These are phyloP conservation scores for Sebastiscus tertius DNA, from an alignment of 2,797 vertebrate genomes.

Conservation along the genomic window DNA sequence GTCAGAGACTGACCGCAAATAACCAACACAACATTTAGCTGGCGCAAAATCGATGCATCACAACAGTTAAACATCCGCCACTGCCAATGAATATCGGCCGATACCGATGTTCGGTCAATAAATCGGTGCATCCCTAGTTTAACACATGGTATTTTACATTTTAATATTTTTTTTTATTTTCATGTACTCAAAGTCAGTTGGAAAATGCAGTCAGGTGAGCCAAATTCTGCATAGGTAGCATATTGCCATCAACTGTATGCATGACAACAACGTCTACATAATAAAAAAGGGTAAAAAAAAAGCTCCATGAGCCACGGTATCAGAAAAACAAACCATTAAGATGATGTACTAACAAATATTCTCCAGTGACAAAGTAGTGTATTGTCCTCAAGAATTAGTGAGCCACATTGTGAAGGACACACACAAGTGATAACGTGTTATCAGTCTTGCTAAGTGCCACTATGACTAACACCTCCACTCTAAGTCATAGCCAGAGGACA, in stretches of 20 bases:
- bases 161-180: not conserved
- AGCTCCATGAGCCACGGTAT: not conserved
- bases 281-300: not conserved
- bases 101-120: too few species aligned
- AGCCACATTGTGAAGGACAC: slow-evolving; percentile 48
- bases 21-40: too few species aligned
- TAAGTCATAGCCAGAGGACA: slow-evolving; percentile 54
- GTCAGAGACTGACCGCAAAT: too few species aligned
- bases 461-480: slow-evolving; percentile 49
- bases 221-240: not conserved
- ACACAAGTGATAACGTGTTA: slow-evolving; percentile 53
- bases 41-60: too few species aligned
- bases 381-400: slow-evolving; percentile 50
- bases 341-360: slow-evolving; percentile 17
- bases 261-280: not conserved
- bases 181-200: not conserved
- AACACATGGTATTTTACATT: not conserved
- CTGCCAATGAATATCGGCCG: too few species aligned
- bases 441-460: slow-evolving; percentile 62
- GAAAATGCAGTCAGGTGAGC: not conserved
- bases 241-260: not conserved
- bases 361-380: slow-evolving; percentile 4
- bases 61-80: too few species aligned
- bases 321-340: slow-evolving; percentile 13
- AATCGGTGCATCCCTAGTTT: not conserved